These are phyloP conservation scores for Chionodraco myersi DNA, from an alignment of 2,113 vertebrate genomes.

Conservation along the genomic window DNA sequence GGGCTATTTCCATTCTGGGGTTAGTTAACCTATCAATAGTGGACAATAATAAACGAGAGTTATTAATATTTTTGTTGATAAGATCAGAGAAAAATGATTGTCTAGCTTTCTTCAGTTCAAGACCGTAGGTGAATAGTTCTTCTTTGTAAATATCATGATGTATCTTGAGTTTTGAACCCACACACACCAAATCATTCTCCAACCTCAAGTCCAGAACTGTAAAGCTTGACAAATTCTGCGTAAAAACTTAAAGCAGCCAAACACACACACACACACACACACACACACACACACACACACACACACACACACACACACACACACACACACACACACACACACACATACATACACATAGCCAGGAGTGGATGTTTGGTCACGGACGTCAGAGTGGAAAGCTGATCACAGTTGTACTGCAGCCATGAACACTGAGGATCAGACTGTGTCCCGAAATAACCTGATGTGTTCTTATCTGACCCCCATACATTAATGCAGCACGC, in stretches of 20 bases:
- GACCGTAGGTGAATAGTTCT: no score
- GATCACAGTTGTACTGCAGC: constrained; percentile 69
- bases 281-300: constrained; percentile 2
- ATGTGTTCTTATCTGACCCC: constrained; percentile 58
- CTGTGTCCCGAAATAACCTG: constrained; percentile 74
- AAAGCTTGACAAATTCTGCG: constrained; percentile 11
- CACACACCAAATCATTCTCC: not conserved
- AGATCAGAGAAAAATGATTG: no score
- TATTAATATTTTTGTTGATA: no score
- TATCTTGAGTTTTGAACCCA: constrained; percentile 10
- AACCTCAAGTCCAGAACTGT: constrained; percentile 6
- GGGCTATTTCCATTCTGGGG: no score
- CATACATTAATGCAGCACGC: constrained; percentile 22
- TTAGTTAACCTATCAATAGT: no score
- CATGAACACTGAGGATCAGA: constrained; percentile 62
- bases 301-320: not conserved
- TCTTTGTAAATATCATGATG: no score
- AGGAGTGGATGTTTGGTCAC: constrained; percentile 66
- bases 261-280: constrained; percentile 7
- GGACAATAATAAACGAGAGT: no score
- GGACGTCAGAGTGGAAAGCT: constrained; percentile 71
- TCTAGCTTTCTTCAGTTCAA: no score
- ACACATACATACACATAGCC: constrained; percentile 28
- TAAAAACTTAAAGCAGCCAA: constrained; percentile 27
- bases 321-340: not conserved